Conservation (phyloP, 92 coral and sea anemone genomes). For the Palythoa caribaeorum region DNA sequence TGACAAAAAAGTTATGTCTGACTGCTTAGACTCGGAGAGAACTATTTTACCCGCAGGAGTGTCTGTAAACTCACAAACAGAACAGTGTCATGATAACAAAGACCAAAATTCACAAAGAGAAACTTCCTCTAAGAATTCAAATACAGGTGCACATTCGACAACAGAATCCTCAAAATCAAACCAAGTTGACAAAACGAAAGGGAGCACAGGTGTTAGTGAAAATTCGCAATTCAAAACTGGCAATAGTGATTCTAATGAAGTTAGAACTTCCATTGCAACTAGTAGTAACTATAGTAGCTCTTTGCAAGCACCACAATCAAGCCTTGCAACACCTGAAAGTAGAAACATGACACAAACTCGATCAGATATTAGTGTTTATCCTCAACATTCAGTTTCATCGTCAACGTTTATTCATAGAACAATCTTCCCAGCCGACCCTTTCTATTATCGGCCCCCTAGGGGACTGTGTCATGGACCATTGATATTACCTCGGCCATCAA, state of each 20-base stretch:
- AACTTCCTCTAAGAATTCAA: not conserved
- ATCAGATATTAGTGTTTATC: slow-evolving; percentile 16
- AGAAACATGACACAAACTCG: slow-evolving; percentile 1
- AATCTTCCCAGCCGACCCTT: slow-evolving; percentile 71
- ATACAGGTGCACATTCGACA: slow-evolving; percentile 11
- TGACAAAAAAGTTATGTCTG: not conserved
- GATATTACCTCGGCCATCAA: slow-evolving; percentile 46
- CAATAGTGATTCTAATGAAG: slow-evolving; percentile 3
- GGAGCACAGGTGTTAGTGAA: not conserved
- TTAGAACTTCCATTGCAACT: slow-evolving; percentile 28
- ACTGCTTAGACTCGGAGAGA: slow-evolving; percentile 4
- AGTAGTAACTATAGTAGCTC: not conserved
- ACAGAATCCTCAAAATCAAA: slow-evolving; percentile 18
- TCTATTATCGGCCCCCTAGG: slow-evolving; percentile 55
- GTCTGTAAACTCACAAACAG: slow-evolving; percentile 9
- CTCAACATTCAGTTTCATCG: slow-evolving; percentile 66
- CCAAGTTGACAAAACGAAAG: not conserved
- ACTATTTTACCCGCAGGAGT: not conserved
- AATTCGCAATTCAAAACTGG: not conserved
- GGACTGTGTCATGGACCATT: slow-evolving; percentile 52
- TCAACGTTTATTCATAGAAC: slow-evolving; percentile 87
- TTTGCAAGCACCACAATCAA: slow-evolving; percentile 9
- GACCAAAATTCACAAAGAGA: not conserved
- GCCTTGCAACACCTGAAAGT: not conserved
- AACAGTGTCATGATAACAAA: not conserved